Conservation (phyloP, 64 coral and sea anemone species). For the Porites lutea region DNA sequence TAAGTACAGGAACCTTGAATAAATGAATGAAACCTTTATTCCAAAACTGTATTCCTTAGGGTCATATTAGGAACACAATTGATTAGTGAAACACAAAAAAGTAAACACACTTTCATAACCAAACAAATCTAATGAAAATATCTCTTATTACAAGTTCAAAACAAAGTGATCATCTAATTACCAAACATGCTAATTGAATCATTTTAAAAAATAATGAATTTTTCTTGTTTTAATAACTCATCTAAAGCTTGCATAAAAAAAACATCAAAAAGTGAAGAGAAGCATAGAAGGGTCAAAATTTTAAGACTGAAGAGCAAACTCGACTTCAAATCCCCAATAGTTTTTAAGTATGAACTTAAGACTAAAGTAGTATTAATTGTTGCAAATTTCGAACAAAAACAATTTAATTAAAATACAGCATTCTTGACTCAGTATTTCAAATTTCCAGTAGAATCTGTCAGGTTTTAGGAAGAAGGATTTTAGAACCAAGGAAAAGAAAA, state of each 20-base stretch:
- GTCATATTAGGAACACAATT: neutral
- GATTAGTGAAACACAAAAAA: neutral
- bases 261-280: neutral
- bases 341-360: neutral
- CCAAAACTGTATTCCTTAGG: no score
- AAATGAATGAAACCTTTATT: no score
- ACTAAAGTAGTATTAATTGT: neutral
- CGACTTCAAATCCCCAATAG: no score
- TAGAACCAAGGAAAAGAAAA: neutral
- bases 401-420: neutral
- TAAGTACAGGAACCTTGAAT: no score
- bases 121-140: conserved; percentile 12
- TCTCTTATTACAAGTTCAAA: conserved; percentile 7
- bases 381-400: neutral
- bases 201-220: neutral
- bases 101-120: neutral
- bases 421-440: neutral
- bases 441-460: no score
- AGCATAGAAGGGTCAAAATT: neutral
- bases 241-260: neutral
- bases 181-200: conserved; percentile 29
- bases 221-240: no score
- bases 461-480: neutral
- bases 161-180: conserved; percentile 30
- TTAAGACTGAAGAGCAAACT: neutral